Evolutionary conservation across 2,113 vertebrate species (phyloP).

Genomic region (human (Homo sapiens)): GRCh38 chr9:102049001-102049500

Average conservation of each 20-base stretch:
- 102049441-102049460: not conserved
- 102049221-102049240: not conserved
- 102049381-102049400: conserved; percentile 1
- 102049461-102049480: not conserved
- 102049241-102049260: not conserved
- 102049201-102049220: not conserved
- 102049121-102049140: not conserved
- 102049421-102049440: not conserved
- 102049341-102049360: not conserved
- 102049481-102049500: not conserved
- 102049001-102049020: no score
- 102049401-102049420: not conserved
- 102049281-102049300: not conserved
- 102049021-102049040: no score
- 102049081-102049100: not conserved
- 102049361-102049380: not conserved
- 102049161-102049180: not conserved
- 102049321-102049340: not conserved
- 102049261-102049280: not conserved
- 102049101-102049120: not conserved
- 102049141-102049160: not conserved
- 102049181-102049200: not conserved
- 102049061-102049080: not conserved
- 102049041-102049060: not conserved
- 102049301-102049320: not conserved